A percentile compares a stretch with the other conserved stretches of the same genome.
Evolutionary conservation across 1,140 invertebrate species (phyloP).

Genomic region (Spodoptera frugiperda): DNA sequence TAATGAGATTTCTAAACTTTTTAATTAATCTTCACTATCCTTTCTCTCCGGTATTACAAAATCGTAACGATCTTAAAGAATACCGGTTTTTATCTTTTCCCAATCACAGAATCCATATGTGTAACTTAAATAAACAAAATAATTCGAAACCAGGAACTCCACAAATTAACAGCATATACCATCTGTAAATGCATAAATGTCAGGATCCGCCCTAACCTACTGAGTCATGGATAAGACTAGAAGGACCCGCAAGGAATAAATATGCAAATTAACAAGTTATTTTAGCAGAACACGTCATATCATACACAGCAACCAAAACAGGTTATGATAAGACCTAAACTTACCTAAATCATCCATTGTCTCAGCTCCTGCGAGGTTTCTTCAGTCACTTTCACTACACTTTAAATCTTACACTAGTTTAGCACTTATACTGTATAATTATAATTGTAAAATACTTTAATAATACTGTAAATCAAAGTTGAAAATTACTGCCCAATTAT

Average conservation of each 20-base stretch:
- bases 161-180: background rate
- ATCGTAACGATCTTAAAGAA: background rate
- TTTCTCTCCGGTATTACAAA: background rate
- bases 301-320: conserved; percentile 66
- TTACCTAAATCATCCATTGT: conserved; percentile 81
- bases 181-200: background rate
- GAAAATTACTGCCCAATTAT: conserved; percentile 70
- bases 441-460: conserved; percentile 55
- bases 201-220: background rate
- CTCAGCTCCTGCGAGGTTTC: conserved; percentile 32
- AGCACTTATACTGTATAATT: conserved; percentile 29
- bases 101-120: conserved; percentile 7
- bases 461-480: conserved; percentile 62
- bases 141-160: background rate
- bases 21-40: background rate
- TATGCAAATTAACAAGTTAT: conserved; percentile 53
- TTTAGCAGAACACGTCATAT: conserved; percentile 70
- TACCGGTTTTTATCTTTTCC: background rate
- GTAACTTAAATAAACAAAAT: conserved; percentile 25
- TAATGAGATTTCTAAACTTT: background rate
- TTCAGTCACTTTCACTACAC: conserved; percentile 38
- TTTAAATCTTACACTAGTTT: conserved; percentile 34
- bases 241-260: conserved; percentile 18
- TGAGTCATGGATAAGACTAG: conserved; percentile 7
- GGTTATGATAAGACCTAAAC: conserved; percentile 80